Evolutionary conservation across 2,797 vertebrate genomes (phyloP), one percentile per base, ranked within the genome.

Genomic region (Spinus olivaceus): DNA sequence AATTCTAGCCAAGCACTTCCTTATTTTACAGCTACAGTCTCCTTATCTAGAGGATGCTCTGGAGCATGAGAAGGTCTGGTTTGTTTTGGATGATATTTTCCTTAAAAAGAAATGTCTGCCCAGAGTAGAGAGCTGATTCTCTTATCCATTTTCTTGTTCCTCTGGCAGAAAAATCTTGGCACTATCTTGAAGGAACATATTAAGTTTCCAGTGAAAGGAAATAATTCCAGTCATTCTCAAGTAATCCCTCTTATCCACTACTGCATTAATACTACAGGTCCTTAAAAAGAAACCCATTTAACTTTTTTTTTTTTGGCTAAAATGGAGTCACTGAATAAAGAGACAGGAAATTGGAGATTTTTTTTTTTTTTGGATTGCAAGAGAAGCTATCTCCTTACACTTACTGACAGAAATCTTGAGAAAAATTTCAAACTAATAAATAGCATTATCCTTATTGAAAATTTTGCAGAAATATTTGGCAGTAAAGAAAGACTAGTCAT

Each of bases 381-480:
- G 56, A 76, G 81, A 77, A 64, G 14, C 32, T 54, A 18, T 88
- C 42, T 85, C 67, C 22, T 88, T 60, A 73, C 44, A 35, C 51
- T 64, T 33, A n/a, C 41, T 92, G 56, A 51, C 81, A 88, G 49
- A 84, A 92, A 28, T 64, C 49, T 27, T 84, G 71, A 88, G 79
- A 86, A 95, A 94, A 95, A 69, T 15, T 65, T 82, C 41, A 83
- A 63, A 81, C 78, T 91, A 92, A 92, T 91, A 94, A 93, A 81
- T 84, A 41, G 6, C 27, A 42, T 80, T 73, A 73, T 78, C 84
- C 33, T 77, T 85, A 76, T 28, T 84, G 86, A 94, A 91, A 84
- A 60, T 37, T 88, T 91, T 86, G 24, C 76, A 72, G 79, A 91
- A 93, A 90, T 91, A 93, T 79, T 96, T 96, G 87, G 61, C 92